Conservation (phyloP, 30 jellyfish, hydroid and myxozoan genomes). For the Aurelia sp. region DNA sequence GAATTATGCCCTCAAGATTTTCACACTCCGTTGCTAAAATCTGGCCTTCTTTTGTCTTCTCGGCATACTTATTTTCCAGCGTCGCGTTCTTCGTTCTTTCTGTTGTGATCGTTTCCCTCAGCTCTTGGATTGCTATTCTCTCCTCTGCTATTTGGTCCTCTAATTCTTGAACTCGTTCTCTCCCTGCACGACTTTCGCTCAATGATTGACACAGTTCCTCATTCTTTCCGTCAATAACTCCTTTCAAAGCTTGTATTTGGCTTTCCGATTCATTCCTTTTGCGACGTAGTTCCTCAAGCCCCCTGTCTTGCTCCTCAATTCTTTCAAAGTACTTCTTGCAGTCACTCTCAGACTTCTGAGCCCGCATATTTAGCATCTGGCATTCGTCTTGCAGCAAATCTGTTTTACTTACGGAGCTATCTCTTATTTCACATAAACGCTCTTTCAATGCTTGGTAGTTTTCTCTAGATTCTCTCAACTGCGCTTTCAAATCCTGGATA, state of each 20-base stretch:
- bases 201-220: not conserved
- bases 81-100: conserved; percentile 13
- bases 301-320: conserved; percentile 33
- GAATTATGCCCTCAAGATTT: not conserved
- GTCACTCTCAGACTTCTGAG: conserved; percentile 21
- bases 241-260: not conserved
- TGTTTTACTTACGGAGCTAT: not conserved
- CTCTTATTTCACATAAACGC: not conserved
- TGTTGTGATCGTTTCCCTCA: conserved; percentile 1
- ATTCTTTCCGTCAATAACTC: not conserved
- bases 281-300: conserved; percentile 3
- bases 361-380: not conserved
- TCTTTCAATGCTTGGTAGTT: not conserved
- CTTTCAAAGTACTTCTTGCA: conserved; percentile 19
- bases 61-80: conserved; percentile 2
- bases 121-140: conserved; percentile 20
- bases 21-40: not conserved
- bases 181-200: not conserved
- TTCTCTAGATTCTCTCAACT: not conserved
- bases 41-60: not conserved
- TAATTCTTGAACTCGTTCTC: not conserved
- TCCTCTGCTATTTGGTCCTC: not conserved
- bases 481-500: not conserved
- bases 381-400: conserved; percentile 28
- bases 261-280: not conserved